Base-by-base conservation (phyloP, 2,797 vertebrate genomes). In the Hipposideros larvatus region DNA sequence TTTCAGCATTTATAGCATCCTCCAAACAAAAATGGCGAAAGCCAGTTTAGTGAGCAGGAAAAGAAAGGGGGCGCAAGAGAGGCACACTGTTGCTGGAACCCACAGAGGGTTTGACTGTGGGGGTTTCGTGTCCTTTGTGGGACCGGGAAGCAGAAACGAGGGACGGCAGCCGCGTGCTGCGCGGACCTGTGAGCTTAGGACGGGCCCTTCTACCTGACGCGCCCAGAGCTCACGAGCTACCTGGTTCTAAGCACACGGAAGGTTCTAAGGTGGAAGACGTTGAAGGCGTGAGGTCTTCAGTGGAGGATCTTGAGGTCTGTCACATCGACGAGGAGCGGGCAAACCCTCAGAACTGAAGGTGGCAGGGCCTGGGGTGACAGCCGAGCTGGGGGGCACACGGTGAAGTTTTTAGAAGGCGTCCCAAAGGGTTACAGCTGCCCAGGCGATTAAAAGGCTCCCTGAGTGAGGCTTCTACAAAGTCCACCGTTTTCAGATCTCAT, bases 101-200 rank as follows among this genome's bases (percentile, higher is more conserved):
- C 18, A 2, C 0, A 0, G 80, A 15, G 37, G 0, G 0, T 8
- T 6, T 9, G 21, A 11, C 2, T 10, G 48, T 19, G 43, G 22
- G 37, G 55, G 21, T 7, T 11, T 18, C 0, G 16, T 21, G 18
- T 24, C 55, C 68, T 26, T 2, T 7, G 5, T 5, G 8, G 22
- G 13, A 18, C 11, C 0, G 1, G 51, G 43, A 83, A 24, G 46
- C 6, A 4, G 46, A 51, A 15, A 51, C 14, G 48, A 51, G 14
- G 48, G 16, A 11, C 13, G 16, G 65, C 5, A 11, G 53, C 16
- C 5, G 7, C 14, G 61, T 18, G 78, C 10, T 8, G 10, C 57
- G 11, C 9, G 51, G 24, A 11, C 24, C 57, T 9, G 7, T 3
- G 59, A 14, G 59, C 51, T 19, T 21, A 28, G 24, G 59, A 31